These are phyloP conservation scores for Agrilus cyanescens DNA, from an alignment of 2,888 invertebrate species.

Conservation along the genomic window DNA sequence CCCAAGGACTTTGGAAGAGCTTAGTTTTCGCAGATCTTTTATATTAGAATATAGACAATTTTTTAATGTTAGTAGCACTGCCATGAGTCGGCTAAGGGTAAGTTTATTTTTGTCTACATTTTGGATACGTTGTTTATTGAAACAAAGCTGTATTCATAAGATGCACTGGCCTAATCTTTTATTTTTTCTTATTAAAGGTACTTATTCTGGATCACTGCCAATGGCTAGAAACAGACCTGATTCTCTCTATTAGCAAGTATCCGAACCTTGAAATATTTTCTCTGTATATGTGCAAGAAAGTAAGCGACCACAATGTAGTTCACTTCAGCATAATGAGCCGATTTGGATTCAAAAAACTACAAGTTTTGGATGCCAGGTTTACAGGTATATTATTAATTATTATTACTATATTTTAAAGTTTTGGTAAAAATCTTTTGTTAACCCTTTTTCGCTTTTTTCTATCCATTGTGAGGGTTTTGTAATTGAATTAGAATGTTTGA, in stretches of 20 bases:
- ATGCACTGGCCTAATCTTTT: conserved; percentile 10
- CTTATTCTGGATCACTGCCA: conserved; percentile 58
- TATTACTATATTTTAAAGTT: not conserved
- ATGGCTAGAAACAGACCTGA: conserved; percentile 62
- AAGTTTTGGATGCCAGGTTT: conserved; percentile 31
- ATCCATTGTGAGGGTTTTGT: too few species aligned
- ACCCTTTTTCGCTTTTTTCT: too few species aligned
- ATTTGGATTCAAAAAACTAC: conserved; percentile 53
- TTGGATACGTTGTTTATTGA: not conserved
- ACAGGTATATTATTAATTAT: conserved; percentile 25
- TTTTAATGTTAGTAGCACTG: conserved; percentile 19
- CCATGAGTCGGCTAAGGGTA: conserved; percentile 1
- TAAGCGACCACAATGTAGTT: conserved; percentile 50
- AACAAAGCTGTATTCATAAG: conserved; percentile 3
- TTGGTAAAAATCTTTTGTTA: not conserved
- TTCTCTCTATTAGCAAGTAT: conserved; percentile 63
- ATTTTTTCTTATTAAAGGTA: conserved; percentile 36
- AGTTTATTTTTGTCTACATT: not conserved
- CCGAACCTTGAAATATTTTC: conserved; percentile 47
- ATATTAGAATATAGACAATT: conserved; percentile 23
- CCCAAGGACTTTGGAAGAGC: conserved; percentile 46
- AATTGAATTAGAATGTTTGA: too few species aligned
- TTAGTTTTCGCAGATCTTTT: conserved; percentile 43
- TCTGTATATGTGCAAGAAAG: conserved; percentile 50
- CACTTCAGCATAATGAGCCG: conserved; percentile 64